Evolutionary conservation across 2,888 invertebrate genomes (phyloP).

Genomic region (Hedya salicella): DNA sequence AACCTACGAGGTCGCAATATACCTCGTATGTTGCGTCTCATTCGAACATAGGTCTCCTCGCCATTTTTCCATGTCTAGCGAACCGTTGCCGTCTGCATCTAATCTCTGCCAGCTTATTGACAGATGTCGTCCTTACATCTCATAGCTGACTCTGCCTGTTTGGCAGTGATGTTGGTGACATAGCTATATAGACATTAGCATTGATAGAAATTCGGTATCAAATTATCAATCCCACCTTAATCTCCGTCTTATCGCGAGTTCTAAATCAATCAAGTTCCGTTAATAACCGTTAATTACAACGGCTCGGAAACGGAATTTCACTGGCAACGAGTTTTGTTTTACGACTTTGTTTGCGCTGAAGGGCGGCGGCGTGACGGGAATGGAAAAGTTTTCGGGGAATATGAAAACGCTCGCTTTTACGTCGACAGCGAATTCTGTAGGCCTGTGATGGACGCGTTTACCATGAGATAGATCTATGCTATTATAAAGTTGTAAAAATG

Average conservation of each 20-base stretch:
- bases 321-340: constrained; percentile 42
- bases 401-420: constrained; percentile 26
- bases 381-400: background rate
- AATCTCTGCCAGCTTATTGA: too few relatives aligned
- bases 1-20: too few relatives aligned
- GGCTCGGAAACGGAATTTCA: constrained; percentile 28
- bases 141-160: too few relatives aligned
- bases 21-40: too few relatives aligned
- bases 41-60: too few relatives aligned
- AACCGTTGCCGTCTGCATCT: too few relatives aligned
- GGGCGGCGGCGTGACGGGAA: background rate
- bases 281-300: constrained; percentile 37
- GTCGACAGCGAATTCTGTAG: background rate
- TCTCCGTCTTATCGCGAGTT: constrained; percentile 16
- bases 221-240: constrained; percentile 19
- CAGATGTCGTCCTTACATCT: too few relatives aligned
- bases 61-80: too few relatives aligned
- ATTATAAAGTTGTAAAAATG: too few relatives aligned
- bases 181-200: background rate
- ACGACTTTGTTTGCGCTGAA: constrained; percentile 39
- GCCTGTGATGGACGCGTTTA: too few relatives aligned
- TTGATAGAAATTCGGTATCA: constrained; percentile 12
- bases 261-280: constrained; percentile 36
- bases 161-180: background rate
- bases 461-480: too few relatives aligned